Evolutionary conservation across 2,888 invertebrate genomes (phyloP), one percentile per base, ranked within the genome.

Genomic region (Catocala sponsa): DNA sequence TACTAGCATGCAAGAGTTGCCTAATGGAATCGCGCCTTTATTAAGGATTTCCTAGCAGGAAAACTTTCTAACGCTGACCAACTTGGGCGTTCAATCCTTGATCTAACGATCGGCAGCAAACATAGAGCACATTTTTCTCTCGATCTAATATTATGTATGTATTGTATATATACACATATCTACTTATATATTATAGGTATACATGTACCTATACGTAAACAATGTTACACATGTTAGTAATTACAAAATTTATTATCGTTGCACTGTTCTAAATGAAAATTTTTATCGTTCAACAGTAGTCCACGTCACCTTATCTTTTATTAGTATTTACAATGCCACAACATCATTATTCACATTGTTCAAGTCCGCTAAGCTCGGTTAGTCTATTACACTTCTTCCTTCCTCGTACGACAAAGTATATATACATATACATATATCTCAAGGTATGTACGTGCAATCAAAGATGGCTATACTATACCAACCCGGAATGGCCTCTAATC

Each of bases 401-500:
- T 59, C 42, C 48, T 61, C 5, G 6, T 58, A 44, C 12, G 9
- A 44, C 15, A 50, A 73, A 59, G 54, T 32, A 50, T 46, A 42
- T 58, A 63, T 57, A 52, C 49, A 59, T 59, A n/a, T n/a, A n/a
- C 57, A 57, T 25, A 47, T 42, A 43, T 42, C 25, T 32, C 25
- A 38, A 38, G 35, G 35, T 48, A 48, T 32, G 12, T 12, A 4
- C 46, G 12, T 64, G 49, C n/a, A 64, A 55, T 70, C 44, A 59
- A 59, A 65, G 61, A 56, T 49, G 32, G 33, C 57, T 59, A 50
- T 57, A 49, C 66, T 58, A 70, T 71, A 51, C 53, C 54, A 62
- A 59, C 62, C 61, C 66, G 52, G 46, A 44, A 51, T 55, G 74
- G 71, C 75, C 71, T 71, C 75, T 71, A 66, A 62, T 66, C 75